These are phyloP conservation scores for Megalops atlanticus DNA, from an alignment of 2,113 vertebrate genomes.

Conservation along the genomic window DNA sequence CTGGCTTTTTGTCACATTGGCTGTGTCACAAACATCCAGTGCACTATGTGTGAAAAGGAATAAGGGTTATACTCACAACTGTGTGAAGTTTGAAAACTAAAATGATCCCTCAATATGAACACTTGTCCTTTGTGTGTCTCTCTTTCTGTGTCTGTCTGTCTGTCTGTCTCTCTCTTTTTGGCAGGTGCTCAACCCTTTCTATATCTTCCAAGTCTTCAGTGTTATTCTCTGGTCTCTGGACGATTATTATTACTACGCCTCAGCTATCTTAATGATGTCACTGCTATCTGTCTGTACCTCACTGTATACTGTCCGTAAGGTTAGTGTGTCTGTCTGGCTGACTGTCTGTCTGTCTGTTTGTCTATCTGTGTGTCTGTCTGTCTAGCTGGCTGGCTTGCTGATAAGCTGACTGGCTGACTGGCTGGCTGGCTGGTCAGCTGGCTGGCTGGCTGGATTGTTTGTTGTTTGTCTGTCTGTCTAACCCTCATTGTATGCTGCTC, in stretches of 20 bases:
- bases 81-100: neutral
- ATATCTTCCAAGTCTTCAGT: constrained; percentile 54
- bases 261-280: constrained; percentile 52
- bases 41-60: too few species aligned
- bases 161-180: neutral
- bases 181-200: constrained; percentile 52
- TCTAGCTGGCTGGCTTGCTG: too few species aligned
- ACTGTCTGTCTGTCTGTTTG: neutral
- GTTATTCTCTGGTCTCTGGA: constrained; percentile 47
- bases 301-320: constrained; percentile 50
- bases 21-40: too few species aligned
- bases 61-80: too few species aligned
- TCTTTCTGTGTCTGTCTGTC: neutral
- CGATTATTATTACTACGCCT: constrained; percentile 48
- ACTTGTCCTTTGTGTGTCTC: neutral
- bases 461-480: constrained; percentile 37
- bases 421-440: too few species aligned
- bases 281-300: constrained; percentile 47
- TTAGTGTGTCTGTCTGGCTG: constrained; percentile 29
- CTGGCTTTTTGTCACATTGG: too few species aligned
- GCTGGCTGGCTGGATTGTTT: too few species aligned
- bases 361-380: neutral
- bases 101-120: neutral
- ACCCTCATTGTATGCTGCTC: constrained; percentile 34
- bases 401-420: too few species aligned